Evolutionary conservation across 1,140 invertebrate genomes (phyloP), one percentile per base, ranked within the genome.

Genomic region (Gerris buenoi): DNA sequence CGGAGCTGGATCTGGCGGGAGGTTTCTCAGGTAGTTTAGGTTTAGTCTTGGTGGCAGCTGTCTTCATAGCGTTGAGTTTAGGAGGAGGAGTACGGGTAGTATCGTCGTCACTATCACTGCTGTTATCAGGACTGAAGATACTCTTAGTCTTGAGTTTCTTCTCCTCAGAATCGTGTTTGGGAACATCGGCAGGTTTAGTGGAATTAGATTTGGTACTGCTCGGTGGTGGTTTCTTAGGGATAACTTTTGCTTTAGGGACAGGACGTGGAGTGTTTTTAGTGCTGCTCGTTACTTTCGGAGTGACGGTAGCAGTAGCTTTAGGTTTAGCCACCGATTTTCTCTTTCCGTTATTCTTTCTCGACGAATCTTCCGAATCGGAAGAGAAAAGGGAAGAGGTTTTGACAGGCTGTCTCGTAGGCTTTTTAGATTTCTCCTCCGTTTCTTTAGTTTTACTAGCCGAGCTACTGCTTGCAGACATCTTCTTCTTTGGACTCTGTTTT

Each of bases 51-150:
- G 78, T 71, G 27, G 77, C 74, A 14, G 77, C 76, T 2, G 77
- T 77, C 68, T 80, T 76, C 70, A 82, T 81, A 3, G 76, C 75
- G 59, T 74, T 67, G 72, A 69, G 72, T 63, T 76, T 81, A 75
- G 63, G 75, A 61, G 75, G 75, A 60, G 74, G 72, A 26, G 73
- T 70, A 18, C 69, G 69, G 2, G 75, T 67, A 25, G 71, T 65
- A 25, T 73, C 72, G 68, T 74, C 77, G 69, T 88, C 86, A 68
- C 86, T 88, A 76, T 88, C 87, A 28, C 86, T 88, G 75, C 87
- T 88, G 70, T 89, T 89, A 71, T 89, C 88, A 1, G 88, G 88
- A 70, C 87, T 89, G 71, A 90, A 90, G 73, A 90, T 90, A 75
- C 88, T 90, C 73, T 89, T 89, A 68, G 87, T 88, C 71, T 89